These are phyloP conservation scores for Gymnothorax reevesii DNA, from an alignment of 2,797 vertebrate genomes.

Conservation along the genomic window DNA sequence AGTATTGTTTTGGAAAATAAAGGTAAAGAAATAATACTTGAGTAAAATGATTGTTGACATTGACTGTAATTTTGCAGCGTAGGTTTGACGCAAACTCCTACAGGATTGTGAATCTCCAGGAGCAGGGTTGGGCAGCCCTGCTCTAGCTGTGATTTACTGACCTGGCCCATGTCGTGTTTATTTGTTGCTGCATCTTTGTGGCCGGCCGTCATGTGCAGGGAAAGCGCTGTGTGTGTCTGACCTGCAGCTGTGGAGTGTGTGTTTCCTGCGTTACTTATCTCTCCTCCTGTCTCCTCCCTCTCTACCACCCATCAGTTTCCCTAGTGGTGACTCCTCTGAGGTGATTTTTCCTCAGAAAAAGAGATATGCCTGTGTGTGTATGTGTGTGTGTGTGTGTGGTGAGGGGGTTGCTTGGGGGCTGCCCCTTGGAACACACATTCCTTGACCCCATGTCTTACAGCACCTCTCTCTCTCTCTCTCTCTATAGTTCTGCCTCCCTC, in stretches of 20 bases:
- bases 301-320: not conserved
- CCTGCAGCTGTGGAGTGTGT: constrained; percentile 21
- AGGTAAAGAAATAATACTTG: too few species aligned
- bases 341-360: not conserved
- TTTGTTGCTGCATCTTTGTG: not conserved
- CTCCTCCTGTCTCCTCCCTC: constrained; percentile 16
- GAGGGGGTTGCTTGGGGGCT: not conserved
- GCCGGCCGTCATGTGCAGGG: not conserved
- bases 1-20: too few species aligned
- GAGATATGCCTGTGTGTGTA: not conserved
- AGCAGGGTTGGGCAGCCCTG: too few species aligned
- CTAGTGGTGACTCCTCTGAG: not conserved
- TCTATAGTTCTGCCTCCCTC: not conserved
- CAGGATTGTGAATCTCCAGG: too few species aligned
- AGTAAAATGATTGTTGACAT: too few species aligned
- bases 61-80: too few species aligned
- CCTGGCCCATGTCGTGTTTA: not conserved
- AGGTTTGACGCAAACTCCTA: too few species aligned
- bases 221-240: not conserved
- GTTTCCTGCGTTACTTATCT: not conserved
- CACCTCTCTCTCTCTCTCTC: too few species aligned
- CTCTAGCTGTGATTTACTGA: not conserved
- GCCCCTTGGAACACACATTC: not conserved
- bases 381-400: not conserved
- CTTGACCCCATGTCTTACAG: too few species aligned